A percentile compares a stretch with the other conserved stretches of the same genome.
Conservation (phyloP, 1,140 invertebrate genomes). For the Dufourea novaeangliae region DNA sequence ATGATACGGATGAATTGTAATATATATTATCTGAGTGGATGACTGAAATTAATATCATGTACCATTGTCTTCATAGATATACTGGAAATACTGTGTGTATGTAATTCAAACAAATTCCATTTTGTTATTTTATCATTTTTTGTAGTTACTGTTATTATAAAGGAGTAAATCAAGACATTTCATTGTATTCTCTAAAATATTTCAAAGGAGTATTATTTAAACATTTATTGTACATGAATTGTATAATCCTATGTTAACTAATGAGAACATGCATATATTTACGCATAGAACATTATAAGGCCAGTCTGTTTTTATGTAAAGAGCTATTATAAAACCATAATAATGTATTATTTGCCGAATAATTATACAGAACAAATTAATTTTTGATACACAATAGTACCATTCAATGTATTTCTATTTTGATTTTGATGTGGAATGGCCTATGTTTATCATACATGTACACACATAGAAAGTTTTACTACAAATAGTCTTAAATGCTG, state of each 20-base stretch:
- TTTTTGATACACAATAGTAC: background rate
- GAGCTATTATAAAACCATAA: background rate
- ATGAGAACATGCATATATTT: background rate
- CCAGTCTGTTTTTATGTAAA: slow-evolving; percentile 8
- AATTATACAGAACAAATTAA: no score
- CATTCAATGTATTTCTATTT: slow-evolving; percentile 4
- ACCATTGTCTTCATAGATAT: slow-evolving; percentile 23
- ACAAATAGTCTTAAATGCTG: background rate
- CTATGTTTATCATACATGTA: background rate
- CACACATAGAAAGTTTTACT: background rate
- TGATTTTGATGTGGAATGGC: background rate
- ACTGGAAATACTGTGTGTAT: slow-evolving; percentile 17
- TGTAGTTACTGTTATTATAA: slow-evolving; percentile 25
- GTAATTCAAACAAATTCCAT: slow-evolving; percentile 32
- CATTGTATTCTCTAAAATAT: slow-evolving; percentile 10
- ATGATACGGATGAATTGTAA: background rate
- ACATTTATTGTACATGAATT: slow-evolving; percentile 26
- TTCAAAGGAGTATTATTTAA: slow-evolving; percentile 17
- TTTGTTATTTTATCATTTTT: slow-evolving; percentile 35
- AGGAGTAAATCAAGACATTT: slow-evolving; percentile 2
- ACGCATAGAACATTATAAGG: background rate
- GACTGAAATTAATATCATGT: slow-evolving; percentile 55
- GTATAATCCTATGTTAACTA: slow-evolving; percentile 10
- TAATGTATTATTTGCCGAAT: background rate
- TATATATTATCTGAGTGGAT: slow-evolving; percentile 35